These are phyloP conservation scores for Sepiola atlantica DNA, from an alignment of 2,888 invertebrate genomes.

Conservation along the genomic window DNA sequence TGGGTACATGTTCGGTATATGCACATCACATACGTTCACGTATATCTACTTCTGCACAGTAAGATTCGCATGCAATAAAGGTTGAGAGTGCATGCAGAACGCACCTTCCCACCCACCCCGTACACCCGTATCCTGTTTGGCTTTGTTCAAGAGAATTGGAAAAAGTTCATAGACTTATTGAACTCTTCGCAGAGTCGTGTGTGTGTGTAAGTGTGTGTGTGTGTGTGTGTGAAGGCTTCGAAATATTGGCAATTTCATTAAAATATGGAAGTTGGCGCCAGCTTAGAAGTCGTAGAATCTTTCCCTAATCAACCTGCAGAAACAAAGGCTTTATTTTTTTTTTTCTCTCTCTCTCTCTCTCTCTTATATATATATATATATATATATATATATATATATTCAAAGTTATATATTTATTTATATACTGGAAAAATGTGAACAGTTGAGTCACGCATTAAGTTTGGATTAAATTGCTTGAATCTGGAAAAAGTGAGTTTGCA, in stretches of 20 bases:
- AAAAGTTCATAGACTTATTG: not conserved
- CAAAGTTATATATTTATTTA: too few relatives aligned
- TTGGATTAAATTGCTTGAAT: too few relatives aligned
- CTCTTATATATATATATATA: too few relatives aligned
- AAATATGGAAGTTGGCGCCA: not conserved
- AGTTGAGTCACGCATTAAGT: too few relatives aligned
- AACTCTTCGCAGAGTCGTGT: not conserved
- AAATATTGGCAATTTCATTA: constrained; percentile 16
- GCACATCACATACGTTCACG: not conserved
- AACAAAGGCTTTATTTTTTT: not conserved
- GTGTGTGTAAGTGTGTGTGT: too few relatives aligned
- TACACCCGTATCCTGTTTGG: not conserved
- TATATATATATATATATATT: too few relatives aligned
- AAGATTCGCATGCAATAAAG: not conserved
- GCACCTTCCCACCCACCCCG: not conserved
- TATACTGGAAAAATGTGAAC: too few relatives aligned
- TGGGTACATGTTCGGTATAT: not conserved
- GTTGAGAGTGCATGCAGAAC: not conserved
- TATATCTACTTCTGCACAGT: not conserved
- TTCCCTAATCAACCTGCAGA: not conserved
- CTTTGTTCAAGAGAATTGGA: not conserved
- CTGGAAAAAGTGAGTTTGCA: too few relatives aligned
- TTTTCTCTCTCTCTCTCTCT: not conserved
- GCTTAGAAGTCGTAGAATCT: not conserved
- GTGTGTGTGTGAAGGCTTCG: not conserved